Evolutionary conservation across 1,140 invertebrate species (phyloP).

Genomic region (Danaus melanippus): DNA sequence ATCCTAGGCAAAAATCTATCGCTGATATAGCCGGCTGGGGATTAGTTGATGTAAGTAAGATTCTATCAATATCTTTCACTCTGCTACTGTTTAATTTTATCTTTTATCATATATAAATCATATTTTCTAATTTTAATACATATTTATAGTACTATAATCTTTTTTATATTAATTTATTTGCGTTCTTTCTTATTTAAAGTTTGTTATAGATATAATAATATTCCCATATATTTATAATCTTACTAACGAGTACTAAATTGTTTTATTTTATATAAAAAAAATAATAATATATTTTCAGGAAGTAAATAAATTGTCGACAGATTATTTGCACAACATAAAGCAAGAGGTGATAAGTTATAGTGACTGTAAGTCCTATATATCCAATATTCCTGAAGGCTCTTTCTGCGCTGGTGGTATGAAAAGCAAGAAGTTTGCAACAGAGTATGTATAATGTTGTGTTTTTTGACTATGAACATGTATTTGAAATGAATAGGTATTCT

Average conservation of each 20-base stretch:
- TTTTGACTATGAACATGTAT: not conserved
- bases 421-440: constrained; percentile 19
- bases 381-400: constrained; percentile 15
- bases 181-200: no score
- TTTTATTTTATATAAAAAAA: constrained; percentile 7
- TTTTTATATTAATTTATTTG: no score
- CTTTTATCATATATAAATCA: no score
- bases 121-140: no score
- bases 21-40: constrained; percentile 37
- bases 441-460: constrained; percentile 15
- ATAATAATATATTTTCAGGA: constrained; percentile 16
- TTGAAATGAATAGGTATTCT: no score
- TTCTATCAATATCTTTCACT: not conserved
- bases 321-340: constrained; percentile 18
- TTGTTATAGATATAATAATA: no score
- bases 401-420: constrained; percentile 24
- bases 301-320: not conserved
- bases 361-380: constrained; percentile 21
- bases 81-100: no score
- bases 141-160: no score
- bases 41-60: constrained; percentile 35
- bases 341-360: constrained; percentile 22
- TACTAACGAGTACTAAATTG: no score
- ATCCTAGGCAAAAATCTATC: constrained; percentile 11
- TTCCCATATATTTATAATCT: no score